phyloP scores from a whole-genome alignment of 2,888 invertebrate species.

The Pheosia gnoma region DNA sequence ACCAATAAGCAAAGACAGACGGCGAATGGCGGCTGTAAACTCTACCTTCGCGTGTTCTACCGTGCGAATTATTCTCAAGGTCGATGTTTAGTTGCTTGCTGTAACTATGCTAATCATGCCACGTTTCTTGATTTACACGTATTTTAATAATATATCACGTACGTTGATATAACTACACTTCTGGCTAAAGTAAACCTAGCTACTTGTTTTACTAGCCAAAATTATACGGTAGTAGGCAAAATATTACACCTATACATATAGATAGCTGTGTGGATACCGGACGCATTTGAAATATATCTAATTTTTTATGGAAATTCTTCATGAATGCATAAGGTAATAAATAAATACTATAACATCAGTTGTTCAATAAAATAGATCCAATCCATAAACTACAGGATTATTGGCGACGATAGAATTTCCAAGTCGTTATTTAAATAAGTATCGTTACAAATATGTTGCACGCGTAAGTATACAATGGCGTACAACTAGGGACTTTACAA shows the following conservation, averaged over 20 bases:
- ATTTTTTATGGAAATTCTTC: neutral
- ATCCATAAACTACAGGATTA: neutral
- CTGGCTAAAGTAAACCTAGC: neutral
- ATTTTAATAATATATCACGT: constrained; percentile 1
- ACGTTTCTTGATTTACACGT: neutral
- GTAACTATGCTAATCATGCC: constrained; percentile 4
- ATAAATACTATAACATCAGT: neutral
- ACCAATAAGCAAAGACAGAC: constrained; percentile 2
- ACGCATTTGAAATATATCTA: neutral
- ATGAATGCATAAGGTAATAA: neutral
- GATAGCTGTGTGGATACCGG: neutral
- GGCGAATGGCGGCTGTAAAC: constrained; percentile 1
- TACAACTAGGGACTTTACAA: constrained; percentile 34
- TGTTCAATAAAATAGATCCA: neutral
- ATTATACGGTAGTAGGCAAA: too few relatives aligned
- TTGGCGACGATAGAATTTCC: constrained; percentile 10
- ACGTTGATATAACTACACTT: neutral
- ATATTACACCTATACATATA: neutral
- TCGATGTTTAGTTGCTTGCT: constrained; percentile 1
- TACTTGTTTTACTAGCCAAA: neutral
- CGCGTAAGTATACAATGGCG: constrained; percentile 19
- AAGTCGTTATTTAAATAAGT: constrained; percentile 19
- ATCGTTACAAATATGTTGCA: constrained; percentile 4
- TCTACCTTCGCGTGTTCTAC: constrained; percentile 2
- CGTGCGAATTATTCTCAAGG: constrained; percentile 5